These are phyloP conservation scores for Hipparchia semele DNA, from an alignment of 2,888 invertebrate species.

Conservation along the genomic window DNA sequence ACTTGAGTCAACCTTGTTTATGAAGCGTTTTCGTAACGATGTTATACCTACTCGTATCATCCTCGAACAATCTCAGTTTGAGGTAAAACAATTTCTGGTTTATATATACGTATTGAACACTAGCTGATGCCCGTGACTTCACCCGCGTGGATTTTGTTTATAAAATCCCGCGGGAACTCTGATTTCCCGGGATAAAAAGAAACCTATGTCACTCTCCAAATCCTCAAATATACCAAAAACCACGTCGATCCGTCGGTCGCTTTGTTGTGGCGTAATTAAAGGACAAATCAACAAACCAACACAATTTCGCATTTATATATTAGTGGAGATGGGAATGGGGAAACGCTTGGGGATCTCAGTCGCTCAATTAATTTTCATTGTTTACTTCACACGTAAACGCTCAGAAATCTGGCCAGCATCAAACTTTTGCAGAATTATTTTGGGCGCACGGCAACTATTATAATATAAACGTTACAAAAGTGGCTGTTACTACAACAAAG, in stretches of 20 bases:
- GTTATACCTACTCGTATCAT: too few relatives aligned
- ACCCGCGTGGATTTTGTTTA: too few relatives aligned
- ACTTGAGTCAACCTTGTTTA: too few relatives aligned
- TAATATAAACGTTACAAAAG: background rate
- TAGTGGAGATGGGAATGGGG: background rate
- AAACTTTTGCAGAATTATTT: conserved; percentile 20
- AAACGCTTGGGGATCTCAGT: background rate
- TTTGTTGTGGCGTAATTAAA: too few relatives aligned
- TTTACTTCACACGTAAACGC: conserved; percentile 8
- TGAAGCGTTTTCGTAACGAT: too few relatives aligned
- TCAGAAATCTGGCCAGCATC: conserved; percentile 17
- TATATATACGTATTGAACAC: too few relatives aligned
- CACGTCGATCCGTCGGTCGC: too few relatives aligned
- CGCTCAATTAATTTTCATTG: background rate
- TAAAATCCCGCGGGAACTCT: too few relatives aligned
- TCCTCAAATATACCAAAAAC: too few relatives aligned
- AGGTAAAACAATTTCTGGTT: background rate
- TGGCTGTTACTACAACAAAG: background rate
- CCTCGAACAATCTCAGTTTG: background rate
- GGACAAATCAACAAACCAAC: background rate
- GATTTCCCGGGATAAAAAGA: too few relatives aligned
- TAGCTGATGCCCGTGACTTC: too few relatives aligned
- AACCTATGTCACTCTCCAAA: too few relatives aligned
- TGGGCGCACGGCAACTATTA: conserved; percentile 15
- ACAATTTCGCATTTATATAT: background rate